A percentile compares a stretch with the other conserved stretches of the same genome.
Evolutionary conservation across 2,113 vertebrate genomes (phyloP).

Genomic region (Castor canadensis): DNA sequence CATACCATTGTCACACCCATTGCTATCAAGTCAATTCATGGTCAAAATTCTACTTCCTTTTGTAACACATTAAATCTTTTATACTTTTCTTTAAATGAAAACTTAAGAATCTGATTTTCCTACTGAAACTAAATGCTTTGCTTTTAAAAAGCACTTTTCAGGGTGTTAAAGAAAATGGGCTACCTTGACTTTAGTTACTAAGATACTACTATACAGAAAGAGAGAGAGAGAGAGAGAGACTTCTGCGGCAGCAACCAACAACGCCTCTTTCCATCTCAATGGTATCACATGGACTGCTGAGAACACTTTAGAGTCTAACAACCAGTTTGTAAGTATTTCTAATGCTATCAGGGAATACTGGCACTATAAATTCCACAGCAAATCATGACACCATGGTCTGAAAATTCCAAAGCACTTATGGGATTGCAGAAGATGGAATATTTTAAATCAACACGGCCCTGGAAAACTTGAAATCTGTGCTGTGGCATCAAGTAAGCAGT

Average conservation of each 20-base stretch:
- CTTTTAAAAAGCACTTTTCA: slow-evolving; percentile 10
- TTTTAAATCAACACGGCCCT: not conserved
- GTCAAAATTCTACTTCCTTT: not conserved
- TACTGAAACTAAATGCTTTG: not conserved
- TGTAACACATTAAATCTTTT: not conserved
- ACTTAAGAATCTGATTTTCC: not conserved
- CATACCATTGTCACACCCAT: not conserved
- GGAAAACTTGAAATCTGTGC: not conserved
- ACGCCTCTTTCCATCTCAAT: not conserved
- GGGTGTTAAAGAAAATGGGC: not conserved
- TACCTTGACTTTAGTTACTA: not conserved
- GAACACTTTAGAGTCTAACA: not conserved
- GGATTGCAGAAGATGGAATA: not conserved
- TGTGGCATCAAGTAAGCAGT: not conserved
- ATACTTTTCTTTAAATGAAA: not conserved
- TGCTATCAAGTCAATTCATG: not conserved
- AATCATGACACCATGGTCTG: not conserved
- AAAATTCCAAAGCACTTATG: not conserved
- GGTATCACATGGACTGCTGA: not conserved
- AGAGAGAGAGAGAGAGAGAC: too few species aligned
- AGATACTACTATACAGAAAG: not conserved
- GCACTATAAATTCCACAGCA: not conserved
- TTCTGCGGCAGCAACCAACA: not conserved
- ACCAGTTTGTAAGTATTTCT: not conserved
- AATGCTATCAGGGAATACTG: not conserved